Evolutionary conservation across 2,797 vertebrate genomes (phyloP).

Genomic region (Lagocephalus sceleratus): DNA sequence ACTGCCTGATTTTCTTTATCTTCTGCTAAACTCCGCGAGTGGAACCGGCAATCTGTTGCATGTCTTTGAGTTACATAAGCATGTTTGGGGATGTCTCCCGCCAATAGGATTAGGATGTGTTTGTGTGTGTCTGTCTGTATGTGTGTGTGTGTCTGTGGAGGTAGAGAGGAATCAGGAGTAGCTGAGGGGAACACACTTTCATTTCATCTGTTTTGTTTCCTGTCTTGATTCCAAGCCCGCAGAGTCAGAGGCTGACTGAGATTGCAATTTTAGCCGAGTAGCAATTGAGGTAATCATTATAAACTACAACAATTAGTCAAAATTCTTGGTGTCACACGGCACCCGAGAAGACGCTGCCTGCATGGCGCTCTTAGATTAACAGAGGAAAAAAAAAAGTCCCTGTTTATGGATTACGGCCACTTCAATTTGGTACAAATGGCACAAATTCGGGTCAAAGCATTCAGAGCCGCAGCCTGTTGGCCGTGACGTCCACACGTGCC

Average conservation of each 20-base stretch:
- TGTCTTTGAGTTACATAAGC: slow-evolving; percentile 43
- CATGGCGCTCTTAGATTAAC: too few species aligned
- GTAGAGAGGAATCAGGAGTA: slow-evolving; percentile 46
- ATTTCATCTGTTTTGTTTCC: slow-evolving; percentile 54
- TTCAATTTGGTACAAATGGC: neutral
- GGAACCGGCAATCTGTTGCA: slow-evolving; percentile 33
- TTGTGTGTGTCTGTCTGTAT: slow-evolving; percentile 11
- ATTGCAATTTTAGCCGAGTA: slow-evolving; percentile 53
- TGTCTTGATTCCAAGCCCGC: slow-evolving; percentile 49
- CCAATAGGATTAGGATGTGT: slow-evolving; percentile 33
- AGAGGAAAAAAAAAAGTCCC: too few species aligned
- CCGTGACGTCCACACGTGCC: too few species aligned
- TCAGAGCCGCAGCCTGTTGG: too few species aligned
- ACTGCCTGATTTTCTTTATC: too few species aligned
- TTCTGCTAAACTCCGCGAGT: slow-evolving; percentile 2
- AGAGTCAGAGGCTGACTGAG: slow-evolving; percentile 22
- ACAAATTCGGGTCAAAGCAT: too few species aligned
- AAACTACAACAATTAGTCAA: slow-evolving; percentile 33
- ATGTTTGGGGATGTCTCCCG: slow-evolving; percentile 41
- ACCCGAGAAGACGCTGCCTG: too few species aligned
- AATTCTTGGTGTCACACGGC: too few species aligned
- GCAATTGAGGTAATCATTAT: slow-evolving; percentile 38
- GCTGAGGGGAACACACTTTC: slow-evolving; percentile 59
- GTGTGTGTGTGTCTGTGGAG: slow-evolving; percentile 5
- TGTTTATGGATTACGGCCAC: neutral